Base-by-base conservation (phyloP, 2,113 vertebrate species). In the Marcusenius ussheri region DNA sequence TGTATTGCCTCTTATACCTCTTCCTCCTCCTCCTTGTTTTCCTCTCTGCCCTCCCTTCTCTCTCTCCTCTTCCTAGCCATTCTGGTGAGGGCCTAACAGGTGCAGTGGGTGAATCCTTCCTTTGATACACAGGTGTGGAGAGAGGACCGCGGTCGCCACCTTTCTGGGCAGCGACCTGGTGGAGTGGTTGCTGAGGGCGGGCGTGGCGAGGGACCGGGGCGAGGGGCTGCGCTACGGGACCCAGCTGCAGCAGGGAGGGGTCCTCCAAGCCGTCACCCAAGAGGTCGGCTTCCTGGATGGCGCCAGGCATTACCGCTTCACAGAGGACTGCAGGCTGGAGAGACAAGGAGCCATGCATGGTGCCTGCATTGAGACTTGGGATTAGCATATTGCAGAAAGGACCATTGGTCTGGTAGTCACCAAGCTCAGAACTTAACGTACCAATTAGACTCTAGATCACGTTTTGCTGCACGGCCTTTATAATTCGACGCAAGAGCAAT, bases 111-210 rank as follows among this genome's bases (percentile, higher is more conserved):
- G 94, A 97, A 94, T 96, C 92, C 91, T 96, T 97, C 92, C 94
- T 96, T 95, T 94, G 3, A 91, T 90, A 93, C 92, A 66, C 93
- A 96, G 95, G 93, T 96, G 95, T 94, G 95, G 95, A 5, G 90
- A 95, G 50, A 96, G 93, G 92, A 96, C 94, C 27, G 94, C 93
- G 90, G 94, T 95, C 0, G 96, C 96, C 89, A 96, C 97, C 92
- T 99, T 99, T 94, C 97, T 96, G 89, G 98, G 98, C 94, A 97
- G 95, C 91, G 98, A 99, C 88, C 95, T 99, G 92, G 98, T 98
- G 94, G 96, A 95, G 92, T 99, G 98, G 98, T 97, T 99, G 2
- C 94, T 97, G 91, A 96, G 96, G 94, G 97, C 97, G 1, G 98
- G 98, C 91, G 95, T 99, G 87, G 97, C 97, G 87, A 95, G 95